A percentile compares a stretch with the other conserved stretches of the same genome.
Evolutionary conservation across 2,797 vertebrate genomes (phyloP).

Genomic region (Rhyacichthys aspro): DNA sequence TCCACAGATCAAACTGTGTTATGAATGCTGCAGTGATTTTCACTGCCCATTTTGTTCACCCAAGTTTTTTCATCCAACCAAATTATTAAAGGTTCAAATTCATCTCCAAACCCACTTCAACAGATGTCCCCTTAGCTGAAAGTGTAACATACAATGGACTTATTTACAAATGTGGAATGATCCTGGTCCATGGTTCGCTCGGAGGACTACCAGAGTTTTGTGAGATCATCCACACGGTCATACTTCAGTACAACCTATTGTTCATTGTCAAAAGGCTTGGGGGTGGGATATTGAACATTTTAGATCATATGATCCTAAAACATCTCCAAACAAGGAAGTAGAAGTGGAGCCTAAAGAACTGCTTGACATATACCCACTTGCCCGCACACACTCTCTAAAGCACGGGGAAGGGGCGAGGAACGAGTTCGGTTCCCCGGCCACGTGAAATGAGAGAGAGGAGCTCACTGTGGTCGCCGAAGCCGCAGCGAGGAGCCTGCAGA

Average conservation of each 20-base stretch:
- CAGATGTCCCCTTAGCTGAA: background rate
- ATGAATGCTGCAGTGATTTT: slow-evolving; percentile 2
- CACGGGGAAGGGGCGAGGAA: too few species aligned
- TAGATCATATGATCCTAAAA: background rate
- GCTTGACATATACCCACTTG: background rate
- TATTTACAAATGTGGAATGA: background rate
- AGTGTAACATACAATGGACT: background rate
- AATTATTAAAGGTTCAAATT: background rate
- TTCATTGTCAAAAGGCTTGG: background rate
- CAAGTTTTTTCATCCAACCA: background rate
- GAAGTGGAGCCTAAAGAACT: background rate
- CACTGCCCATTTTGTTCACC: slow-evolving; percentile 3
- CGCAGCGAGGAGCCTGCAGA: too few species aligned
- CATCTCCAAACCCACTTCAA: background rate
- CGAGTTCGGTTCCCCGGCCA: too few species aligned
- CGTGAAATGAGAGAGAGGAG: too few species aligned
- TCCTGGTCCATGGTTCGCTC: background rate
- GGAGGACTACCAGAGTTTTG: background rate
- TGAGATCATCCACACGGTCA: background rate
- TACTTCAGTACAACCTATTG: background rate
- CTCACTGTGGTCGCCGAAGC: too few species aligned
- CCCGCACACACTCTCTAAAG: too few species aligned
- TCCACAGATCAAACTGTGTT: background rate
- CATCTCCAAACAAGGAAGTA: background rate
- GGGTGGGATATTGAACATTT: background rate